Conservation (phyloP, 2,113 vertebrate species). For the Thinocorus orbignyianus region DNA sequence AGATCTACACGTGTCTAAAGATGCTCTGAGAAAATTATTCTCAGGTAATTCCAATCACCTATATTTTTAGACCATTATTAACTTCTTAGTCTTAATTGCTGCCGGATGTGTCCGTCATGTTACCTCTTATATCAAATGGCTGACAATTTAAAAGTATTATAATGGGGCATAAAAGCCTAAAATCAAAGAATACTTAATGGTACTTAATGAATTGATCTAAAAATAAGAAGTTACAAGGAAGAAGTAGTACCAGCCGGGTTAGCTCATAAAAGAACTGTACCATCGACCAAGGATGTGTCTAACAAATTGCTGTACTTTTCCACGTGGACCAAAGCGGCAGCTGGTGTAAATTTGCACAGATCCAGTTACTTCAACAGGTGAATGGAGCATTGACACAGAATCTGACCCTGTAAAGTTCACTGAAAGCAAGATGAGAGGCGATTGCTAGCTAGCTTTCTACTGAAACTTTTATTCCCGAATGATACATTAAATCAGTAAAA, state of each 20-base stretch:
- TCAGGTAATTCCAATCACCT: background rate
- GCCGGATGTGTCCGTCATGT: background rate
- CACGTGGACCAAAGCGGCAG: background rate
- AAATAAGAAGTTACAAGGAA: slow-evolving; percentile 30
- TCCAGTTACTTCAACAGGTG: background rate
- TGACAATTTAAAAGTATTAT: slow-evolving; percentile 30
- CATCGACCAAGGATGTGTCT: background rate
- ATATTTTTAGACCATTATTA: slow-evolving; percentile 37
- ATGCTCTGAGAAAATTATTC: background rate
- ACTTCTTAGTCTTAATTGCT: slow-evolving; percentile 25
- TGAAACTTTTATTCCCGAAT: background rate
- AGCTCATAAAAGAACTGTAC: background rate
- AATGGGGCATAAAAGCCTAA: slow-evolving; percentile 35
- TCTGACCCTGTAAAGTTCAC: background rate
- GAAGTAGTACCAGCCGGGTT: background rate
- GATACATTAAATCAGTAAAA: background rate
- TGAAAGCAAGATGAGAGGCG: background rate
- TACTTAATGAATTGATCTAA: slow-evolving; percentile 31
- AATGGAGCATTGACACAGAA: background rate
- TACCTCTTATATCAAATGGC: slow-evolving; percentile 5
- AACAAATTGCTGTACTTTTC: background rate
- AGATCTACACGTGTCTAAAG: background rate
- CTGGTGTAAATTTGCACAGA: background rate
- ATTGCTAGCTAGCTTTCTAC: background rate
- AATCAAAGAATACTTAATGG: slow-evolving; percentile 20